These are phyloP conservation scores for Phthorimaea operculella DNA, from an alignment of 1,140 invertebrate genomes.

Conservation along the genomic window DNA sequence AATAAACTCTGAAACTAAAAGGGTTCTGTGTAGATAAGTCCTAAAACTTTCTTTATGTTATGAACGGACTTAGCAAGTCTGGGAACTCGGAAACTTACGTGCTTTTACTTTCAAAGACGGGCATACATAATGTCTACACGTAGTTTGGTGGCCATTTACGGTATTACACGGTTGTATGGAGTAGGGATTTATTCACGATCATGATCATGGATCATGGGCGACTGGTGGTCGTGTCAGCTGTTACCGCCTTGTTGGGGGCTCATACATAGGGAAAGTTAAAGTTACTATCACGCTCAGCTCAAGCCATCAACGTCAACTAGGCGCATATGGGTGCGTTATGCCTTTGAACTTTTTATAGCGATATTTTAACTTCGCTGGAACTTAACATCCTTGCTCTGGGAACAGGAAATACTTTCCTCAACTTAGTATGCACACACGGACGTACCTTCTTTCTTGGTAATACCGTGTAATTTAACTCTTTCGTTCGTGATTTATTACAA, in stretches of 20 bases:
- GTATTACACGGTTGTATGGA: neutral
- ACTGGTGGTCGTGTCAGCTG: slow-evolving; percentile 11
- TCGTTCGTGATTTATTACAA: neutral
- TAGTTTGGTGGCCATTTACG: neutral
- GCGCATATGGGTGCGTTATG: too few relatives aligned
- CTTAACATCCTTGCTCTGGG: too few relatives aligned
- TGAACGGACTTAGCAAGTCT: too few relatives aligned
- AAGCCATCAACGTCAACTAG: neutral
- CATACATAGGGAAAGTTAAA: slow-evolving; percentile 29
- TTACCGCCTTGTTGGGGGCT: slow-evolving; percentile 25
- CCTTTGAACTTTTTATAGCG: too few relatives aligned
- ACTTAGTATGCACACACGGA: too few relatives aligned
- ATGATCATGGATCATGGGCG: slow-evolving; percentile 17
- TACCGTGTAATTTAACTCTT: too few relatives aligned
- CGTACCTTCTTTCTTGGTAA: too few relatives aligned
- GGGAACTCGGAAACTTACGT: neutral
- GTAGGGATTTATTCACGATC: slow-evolving; percentile 14
- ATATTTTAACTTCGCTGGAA: too few relatives aligned
- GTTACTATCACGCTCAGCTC: slow-evolving; percentile 16
- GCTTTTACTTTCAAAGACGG: neutral
- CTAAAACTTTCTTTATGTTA: too few relatives aligned
- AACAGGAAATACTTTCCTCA: too few relatives aligned
- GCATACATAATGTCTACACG: neutral
- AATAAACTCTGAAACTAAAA: too few relatives aligned
- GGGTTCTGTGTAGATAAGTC: too few relatives aligned